phyloP scores from a whole-genome alignment of 2,113 vertebrate genomes.

The Eleginops maclovinus region DNA sequence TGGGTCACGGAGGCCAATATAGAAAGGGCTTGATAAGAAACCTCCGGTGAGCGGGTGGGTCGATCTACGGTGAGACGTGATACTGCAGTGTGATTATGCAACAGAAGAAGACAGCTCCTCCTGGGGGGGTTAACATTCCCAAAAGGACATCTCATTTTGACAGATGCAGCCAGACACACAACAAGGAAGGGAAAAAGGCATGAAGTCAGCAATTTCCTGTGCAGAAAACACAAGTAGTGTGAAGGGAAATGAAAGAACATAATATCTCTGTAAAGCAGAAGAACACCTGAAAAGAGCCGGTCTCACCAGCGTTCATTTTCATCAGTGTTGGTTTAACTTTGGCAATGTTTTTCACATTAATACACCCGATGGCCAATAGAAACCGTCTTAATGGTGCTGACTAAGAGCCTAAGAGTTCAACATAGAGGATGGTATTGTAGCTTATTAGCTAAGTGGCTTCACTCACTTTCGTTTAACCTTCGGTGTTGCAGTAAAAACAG shows the following conservation, averaged over 20 bases:
- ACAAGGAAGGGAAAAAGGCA: constrained; percentile 20
- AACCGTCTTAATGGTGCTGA: not conserved
- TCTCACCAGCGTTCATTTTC: not conserved
- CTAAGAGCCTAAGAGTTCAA: not conserved
- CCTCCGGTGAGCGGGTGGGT: not conserved
- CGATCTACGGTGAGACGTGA: constrained; percentile 20
- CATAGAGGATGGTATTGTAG: not conserved
- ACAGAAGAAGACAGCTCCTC: constrained; percentile 38
- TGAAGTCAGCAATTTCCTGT: constrained; percentile 39
- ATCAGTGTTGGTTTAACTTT: not conserved
- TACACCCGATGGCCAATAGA: not conserved
- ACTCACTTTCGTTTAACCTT: not conserved
- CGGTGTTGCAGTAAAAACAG: not conserved
- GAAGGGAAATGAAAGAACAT: not conserved
- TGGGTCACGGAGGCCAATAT: not conserved
- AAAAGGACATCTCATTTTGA: constrained; percentile 21
- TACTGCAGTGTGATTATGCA: constrained; percentile 40
- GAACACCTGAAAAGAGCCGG: not conserved
- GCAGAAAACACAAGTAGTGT: constrained; percentile 12
- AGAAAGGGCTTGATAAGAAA: constrained; percentile 44
- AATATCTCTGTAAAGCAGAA: not conserved
- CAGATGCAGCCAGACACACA: constrained; percentile 35
- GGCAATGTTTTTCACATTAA: not conserved
- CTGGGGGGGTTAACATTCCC: constrained; percentile 42
- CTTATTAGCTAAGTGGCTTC: not conserved